Percentiles rank a stretch among this genome's conserved stretches.
Evolutionary conservation across 2,797 vertebrate species (phyloP).

Genomic region (Cuculus canorus): DNA sequence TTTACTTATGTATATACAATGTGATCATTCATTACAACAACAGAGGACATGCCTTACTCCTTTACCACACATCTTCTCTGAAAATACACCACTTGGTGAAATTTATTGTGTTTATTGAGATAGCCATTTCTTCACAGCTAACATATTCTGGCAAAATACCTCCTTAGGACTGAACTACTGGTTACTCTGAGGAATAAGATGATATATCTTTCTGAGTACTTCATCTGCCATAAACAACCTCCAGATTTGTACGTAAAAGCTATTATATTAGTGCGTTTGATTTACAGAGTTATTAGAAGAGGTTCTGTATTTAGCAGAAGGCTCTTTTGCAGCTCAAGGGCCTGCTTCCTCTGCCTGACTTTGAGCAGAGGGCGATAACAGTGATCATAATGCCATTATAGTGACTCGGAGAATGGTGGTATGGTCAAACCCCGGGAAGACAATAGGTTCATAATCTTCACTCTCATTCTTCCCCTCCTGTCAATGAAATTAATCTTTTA

Average conservation of each 20-base stretch:
- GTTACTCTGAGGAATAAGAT: constrained; percentile 25
- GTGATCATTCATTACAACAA: background rate
- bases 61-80: background rate
- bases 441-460: background rate
- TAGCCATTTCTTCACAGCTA: constrained; percentile 27
- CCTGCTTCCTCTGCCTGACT: background rate
- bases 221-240: constrained; percentile 31
- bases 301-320: constrained; percentile 4
- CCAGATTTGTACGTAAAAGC: constrained; percentile 32
- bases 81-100: background rate
- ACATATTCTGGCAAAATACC: constrained; percentile 44
- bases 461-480: background rate
- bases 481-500: background rate
- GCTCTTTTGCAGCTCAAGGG: background rate
- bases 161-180: constrained; percentile 32
- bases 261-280: constrained; percentile 43
- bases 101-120: constrained; percentile 2
- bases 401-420: rapidly evolving
- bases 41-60: background rate
- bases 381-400: rapidly evolving
- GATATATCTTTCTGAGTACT: constrained; percentile 1
- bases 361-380: background rate
- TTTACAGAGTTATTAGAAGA: constrained; percentile 52
- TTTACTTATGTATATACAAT: background rate
- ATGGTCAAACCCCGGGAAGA: background rate